Evolutionary conservation across 2,888 invertebrate species (phyloP), one percentile per base, ranked within the genome.

Genomic region (Stratiomys singularior): DNA sequence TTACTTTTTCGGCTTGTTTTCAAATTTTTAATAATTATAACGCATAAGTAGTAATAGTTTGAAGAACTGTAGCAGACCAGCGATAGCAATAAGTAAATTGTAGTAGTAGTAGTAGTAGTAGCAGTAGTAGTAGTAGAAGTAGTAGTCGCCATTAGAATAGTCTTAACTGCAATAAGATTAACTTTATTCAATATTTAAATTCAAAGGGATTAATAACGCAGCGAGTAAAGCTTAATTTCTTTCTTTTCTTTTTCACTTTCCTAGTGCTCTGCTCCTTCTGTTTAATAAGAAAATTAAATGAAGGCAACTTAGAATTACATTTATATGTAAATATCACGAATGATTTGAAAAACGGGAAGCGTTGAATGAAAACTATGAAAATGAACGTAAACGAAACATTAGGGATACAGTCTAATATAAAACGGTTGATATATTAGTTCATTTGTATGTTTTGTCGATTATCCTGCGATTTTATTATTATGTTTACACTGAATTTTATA

Each of bases 221-320:
- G 30, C 72, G 28, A 15, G 25, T 28, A 64, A 64, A 25, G 60
- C 60, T 21, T 63, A 7, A 63, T 27, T 27, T 25, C 9, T n/a
- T 66, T 21, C 15, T 25, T 4, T 60, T 21, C 25, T 60, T 60
- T 60, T 25, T 4, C 4, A 60, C 23, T 1, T 37, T 37, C 37
- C 9, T 9, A 3, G 3, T 37, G 5, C 3, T 9, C 37, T 37
- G 9, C 37, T 37, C 37, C 9, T 37, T 9, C 37, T 37, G n/a
- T n/a, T n/a, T n/a, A n/a, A n/a, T n/a, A 5, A 37, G 18, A 28
- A 66, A 37, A 37, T 21, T 66, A 18, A 37, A 37, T 21, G 28
- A 72, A 72, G 30, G 71, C 71, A 72, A 72, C 71, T 72, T 72
- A 72, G 28, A 28, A 56, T 56, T 72, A 72, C 25, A 30, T 47